phyloP scores from a whole-genome alignment of 2,797 vertebrate species.

The Vireo griseus region DNA sequence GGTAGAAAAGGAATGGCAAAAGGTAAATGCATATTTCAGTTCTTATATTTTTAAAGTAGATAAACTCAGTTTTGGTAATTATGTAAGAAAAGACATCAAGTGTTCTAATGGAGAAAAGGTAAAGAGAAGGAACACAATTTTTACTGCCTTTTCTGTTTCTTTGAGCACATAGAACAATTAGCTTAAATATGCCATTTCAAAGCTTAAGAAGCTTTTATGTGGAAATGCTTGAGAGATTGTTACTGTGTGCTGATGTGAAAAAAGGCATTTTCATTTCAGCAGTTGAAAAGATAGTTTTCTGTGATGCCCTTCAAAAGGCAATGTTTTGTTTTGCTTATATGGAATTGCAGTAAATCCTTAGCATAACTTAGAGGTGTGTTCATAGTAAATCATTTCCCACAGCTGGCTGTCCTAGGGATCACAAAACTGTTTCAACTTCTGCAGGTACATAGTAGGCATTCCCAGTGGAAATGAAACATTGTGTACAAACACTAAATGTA shows the following conservation, averaged over 20 bases:
- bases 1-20: neutral
- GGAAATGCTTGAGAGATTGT: neutral
- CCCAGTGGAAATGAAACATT: neutral
- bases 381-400: neutral
- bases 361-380: neutral
- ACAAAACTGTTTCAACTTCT: neutral
- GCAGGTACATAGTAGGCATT: neutral
- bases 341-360: neutral
- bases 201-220: constrained; percentile 40
- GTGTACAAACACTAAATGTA: neutral
- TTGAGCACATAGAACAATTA: constrained; percentile 18
- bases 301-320: neutral
- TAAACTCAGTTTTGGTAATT: constrained; percentile 1
- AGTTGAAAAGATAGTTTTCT: neutral
- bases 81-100: neutral
- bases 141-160: neutral
- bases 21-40: constrained; percentile 2
- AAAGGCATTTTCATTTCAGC: constrained; percentile 30
- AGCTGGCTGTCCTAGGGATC: neutral
- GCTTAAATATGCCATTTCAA: constrained; percentile 32
- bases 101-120: neutral
- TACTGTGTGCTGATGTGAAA: constrained; percentile 7
- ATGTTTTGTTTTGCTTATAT: neutral
- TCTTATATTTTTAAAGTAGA: neutral
- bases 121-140: neutral